A percentile compares a stretch with the other conserved stretches of the same genome.
Conservation (phyloP, 1,140 invertebrate genomes). For the Lordiphosa mommai region DNA sequence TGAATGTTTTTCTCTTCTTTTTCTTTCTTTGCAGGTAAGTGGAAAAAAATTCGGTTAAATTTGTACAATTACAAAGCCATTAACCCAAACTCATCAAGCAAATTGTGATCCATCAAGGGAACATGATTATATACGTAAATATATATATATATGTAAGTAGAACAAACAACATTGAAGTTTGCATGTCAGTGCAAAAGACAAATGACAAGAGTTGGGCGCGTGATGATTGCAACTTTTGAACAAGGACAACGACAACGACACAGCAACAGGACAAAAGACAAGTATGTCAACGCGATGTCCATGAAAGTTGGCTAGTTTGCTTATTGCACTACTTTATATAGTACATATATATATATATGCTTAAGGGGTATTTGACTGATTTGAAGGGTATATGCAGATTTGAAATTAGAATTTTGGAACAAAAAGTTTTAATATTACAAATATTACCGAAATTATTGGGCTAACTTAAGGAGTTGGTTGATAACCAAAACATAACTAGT, state of each 20-base stretch:
- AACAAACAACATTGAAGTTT: conserved; percentile 54
- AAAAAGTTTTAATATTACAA: no score
- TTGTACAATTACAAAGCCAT: conserved; percentile 26
- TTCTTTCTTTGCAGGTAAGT: conserved; percentile 6
- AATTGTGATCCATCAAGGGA: conserved; percentile 50
- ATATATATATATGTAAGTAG: no score
- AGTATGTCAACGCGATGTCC: conserved; percentile 48
- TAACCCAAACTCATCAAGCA: conserved; percentile 33
- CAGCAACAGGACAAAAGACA: conserved; percentile 20
- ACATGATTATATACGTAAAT: conserved; percentile 2
- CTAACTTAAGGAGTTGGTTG: no score
- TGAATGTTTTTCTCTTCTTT: not conserved
- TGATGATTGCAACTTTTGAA: conserved; percentile 9
- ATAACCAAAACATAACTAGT: no score
- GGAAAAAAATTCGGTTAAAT: conserved; percentile 10
- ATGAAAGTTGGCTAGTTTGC: conserved; percentile 34
- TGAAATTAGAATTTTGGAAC: no score
- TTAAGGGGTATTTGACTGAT: not conserved
- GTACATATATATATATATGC: not conserved
- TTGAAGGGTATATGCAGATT: not conserved
- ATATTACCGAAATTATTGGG: no score
- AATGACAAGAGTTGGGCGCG: conserved; percentile 40
- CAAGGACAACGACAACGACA: conserved; percentile 16
- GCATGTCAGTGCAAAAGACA: conserved; percentile 56
- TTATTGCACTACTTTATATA: not conserved